These are phyloP conservation scores for Caenorhabditis becei DNA, from an alignment of 2,888 invertebrate species.

Conservation along the genomic window DNA sequence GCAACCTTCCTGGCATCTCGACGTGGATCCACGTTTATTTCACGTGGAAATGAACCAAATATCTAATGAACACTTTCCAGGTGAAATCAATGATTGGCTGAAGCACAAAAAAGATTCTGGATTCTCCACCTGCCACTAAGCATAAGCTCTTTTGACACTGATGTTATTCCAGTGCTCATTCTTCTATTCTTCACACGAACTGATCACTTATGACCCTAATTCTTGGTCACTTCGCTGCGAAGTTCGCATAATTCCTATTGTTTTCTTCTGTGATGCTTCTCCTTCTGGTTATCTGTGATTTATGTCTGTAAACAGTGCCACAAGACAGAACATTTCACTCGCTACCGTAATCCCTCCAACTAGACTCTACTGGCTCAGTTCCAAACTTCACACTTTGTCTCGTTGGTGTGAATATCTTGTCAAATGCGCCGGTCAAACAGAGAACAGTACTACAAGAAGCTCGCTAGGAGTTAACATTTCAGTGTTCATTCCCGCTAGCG, in stretches of 20 bases:
- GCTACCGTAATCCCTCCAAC: background rate
- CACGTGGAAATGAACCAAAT: no score
- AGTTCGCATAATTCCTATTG: background rate
- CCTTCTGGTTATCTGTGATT: constrained; percentile 1
- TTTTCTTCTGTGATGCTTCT: background rate
- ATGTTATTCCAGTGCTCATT: background rate
- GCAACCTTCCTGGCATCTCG: no score
- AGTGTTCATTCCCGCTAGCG: background rate
- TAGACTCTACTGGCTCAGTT: background rate
- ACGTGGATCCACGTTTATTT: no score
- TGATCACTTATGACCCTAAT: background rate
- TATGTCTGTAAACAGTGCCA: background rate
- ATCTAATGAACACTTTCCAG: no score
- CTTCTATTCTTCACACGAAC: background rate
- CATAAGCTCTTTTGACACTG: background rate
- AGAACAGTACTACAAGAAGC: background rate
- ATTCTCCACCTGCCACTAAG: no score
- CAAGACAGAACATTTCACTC: background rate
- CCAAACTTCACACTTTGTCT: background rate
- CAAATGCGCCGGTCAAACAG: constrained; percentile 5
- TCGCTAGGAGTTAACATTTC: constrained; percentile 1
- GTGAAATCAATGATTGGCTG: no score
- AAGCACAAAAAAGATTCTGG: no score
- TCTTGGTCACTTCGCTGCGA: background rate
- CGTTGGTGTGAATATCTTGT: constrained; percentile 4